These are phyloP conservation scores for Callionymus lyra DNA, from an alignment of 2,113 vertebrate species.

Conservation along the genomic window DNA sequence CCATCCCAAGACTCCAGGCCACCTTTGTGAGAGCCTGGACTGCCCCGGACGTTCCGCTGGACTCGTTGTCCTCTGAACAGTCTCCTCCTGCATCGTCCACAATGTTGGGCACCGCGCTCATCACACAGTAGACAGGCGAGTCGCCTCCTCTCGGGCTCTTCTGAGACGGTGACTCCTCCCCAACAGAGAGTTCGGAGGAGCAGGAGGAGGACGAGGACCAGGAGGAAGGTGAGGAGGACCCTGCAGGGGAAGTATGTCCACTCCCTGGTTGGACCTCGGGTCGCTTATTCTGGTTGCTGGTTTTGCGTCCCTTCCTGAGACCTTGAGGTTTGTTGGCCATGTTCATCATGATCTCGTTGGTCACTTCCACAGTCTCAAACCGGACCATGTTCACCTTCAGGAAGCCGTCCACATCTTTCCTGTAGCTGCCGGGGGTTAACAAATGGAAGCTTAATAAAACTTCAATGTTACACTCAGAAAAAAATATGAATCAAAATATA, in stretches of 20 bases:
- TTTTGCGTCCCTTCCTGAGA: constrained; percentile 45
- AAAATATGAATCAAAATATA: too few relatives aligned
- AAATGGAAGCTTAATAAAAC: too few relatives aligned
- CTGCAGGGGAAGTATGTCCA: constrained; percentile 25
- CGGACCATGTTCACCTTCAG: constrained; percentile 67
- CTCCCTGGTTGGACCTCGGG: constrained; percentile 18
- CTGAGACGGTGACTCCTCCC: constrained; percentile 29
- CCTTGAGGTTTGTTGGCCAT: constrained; percentile 65
- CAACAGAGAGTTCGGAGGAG: constrained; percentile 45
- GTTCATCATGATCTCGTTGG: constrained; percentile 75
- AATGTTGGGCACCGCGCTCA: constrained; percentile 60
- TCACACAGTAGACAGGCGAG: constrained; percentile 61
- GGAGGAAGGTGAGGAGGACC: constrained; percentile 45
- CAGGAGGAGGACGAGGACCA: constrained; percentile 46
- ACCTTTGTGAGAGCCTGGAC: constrained; percentile 67
- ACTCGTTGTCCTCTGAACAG: constrained; percentile 26
- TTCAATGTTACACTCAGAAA: too few relatives aligned
- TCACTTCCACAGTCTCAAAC: constrained; percentile 71
- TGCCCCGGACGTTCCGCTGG: constrained; percentile 45
- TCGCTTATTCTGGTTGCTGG: constrained; percentile 35
- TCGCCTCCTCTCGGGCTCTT: constrained; percentile 37
- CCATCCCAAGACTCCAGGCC: constrained; percentile 70
- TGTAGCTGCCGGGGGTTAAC: constrained; percentile 59
- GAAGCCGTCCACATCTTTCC: constrained; percentile 64
- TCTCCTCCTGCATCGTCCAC: constrained; percentile 38